A percentile compares a stretch with the other conserved stretches of the same genome.
phyloP scores from a whole-genome alignment of 2,797 vertebrate species.

The Apogon hyalosoma region DNA sequence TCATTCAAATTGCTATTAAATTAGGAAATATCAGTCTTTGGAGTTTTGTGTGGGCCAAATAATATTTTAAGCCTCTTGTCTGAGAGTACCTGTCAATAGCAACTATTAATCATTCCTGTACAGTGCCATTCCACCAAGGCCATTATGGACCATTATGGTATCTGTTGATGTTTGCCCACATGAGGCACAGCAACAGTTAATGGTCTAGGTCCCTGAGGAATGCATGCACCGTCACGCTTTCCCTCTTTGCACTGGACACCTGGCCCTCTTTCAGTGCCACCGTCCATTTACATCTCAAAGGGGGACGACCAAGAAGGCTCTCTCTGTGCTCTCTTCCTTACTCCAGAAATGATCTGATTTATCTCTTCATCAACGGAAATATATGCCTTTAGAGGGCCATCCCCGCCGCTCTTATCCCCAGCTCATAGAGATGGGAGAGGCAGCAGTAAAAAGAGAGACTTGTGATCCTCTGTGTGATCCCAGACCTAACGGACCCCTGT shows the following conservation, averaged over 20 bases:
- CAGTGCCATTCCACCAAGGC: conserved; percentile 21
- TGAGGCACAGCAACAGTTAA: conserved; percentile 80
- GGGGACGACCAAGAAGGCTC: conserved; percentile 75
- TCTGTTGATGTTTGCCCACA: conserved; percentile 63
- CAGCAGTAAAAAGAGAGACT: conserved; percentile 76
- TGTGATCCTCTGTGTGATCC: conserved; percentile 79
- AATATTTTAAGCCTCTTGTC: neutral
- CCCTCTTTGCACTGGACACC: conserved; percentile 82
- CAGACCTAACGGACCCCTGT: conserved; percentile 74
- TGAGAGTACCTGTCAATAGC: conserved; percentile 4
- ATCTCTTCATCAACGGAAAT: conserved; percentile 86
- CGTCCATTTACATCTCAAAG: conserved; percentile 86
- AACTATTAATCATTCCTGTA: conserved; percentile 24
- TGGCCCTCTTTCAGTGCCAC: conserved; percentile 84
- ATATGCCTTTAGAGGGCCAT: conserved; percentile 75
- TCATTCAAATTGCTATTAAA: neutral
- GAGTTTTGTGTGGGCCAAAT: neutral
- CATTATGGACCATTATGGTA: conserved; percentile 43
- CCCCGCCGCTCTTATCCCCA: conserved; percentile 60
- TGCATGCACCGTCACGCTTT: conserved; percentile 82
- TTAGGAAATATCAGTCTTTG: neutral
- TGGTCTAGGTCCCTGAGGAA: conserved; percentile 68
- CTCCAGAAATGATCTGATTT: conserved; percentile 85
- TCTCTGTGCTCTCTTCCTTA: conserved; percentile 80
- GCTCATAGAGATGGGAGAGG: conserved; percentile 60